Percentiles rank a stretch among this genome's conserved stretches.
phyloP scores from a whole-genome alignment of 2,888 invertebrate genomes.

The Rhogogaster chlorosoma region DNA sequence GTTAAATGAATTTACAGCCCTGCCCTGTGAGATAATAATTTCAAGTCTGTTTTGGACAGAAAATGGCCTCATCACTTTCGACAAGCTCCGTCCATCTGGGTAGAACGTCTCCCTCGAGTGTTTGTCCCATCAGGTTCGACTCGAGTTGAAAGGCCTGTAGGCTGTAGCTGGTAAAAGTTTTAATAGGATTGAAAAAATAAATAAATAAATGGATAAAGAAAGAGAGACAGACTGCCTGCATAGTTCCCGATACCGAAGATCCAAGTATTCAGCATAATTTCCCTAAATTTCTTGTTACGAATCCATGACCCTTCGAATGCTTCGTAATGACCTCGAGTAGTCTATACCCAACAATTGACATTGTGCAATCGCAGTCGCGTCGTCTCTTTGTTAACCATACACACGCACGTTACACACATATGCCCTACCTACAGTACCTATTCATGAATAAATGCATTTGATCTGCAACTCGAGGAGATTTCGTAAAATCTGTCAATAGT shows the following conservation, averaged over 20 bases:
- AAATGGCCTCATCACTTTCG: not conserved
- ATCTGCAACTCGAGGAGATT: not conserved
- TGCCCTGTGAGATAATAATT: not conserved
- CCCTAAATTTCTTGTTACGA: not conserved
- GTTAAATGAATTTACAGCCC: not conserved
- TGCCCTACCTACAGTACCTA: not conserved
- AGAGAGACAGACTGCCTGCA: not conserved
- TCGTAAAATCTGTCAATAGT: not conserved
- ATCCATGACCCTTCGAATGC: not conserved
- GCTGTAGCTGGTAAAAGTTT: conserved; percentile 4
- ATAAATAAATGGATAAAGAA: not conserved
- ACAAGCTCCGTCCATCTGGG: not conserved
- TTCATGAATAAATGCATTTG: not conserved
- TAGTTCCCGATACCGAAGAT: not conserved
- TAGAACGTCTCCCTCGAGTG: not conserved
- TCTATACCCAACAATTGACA: not conserved
- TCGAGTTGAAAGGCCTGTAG: conserved; percentile 11
- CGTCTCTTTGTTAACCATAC: conserved; percentile 2
- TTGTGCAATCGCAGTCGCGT: not conserved
- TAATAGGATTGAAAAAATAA: not conserved
- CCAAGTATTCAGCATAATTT: not conserved
- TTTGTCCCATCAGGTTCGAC: conserved; percentile 2
- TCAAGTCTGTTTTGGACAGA: not conserved
- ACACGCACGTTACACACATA: not conserved
- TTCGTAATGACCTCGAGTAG: not conserved